Evolutionary conservation across 2,797 vertebrate species (phyloP).

Genomic region (Anolis apletophallus): DNA sequence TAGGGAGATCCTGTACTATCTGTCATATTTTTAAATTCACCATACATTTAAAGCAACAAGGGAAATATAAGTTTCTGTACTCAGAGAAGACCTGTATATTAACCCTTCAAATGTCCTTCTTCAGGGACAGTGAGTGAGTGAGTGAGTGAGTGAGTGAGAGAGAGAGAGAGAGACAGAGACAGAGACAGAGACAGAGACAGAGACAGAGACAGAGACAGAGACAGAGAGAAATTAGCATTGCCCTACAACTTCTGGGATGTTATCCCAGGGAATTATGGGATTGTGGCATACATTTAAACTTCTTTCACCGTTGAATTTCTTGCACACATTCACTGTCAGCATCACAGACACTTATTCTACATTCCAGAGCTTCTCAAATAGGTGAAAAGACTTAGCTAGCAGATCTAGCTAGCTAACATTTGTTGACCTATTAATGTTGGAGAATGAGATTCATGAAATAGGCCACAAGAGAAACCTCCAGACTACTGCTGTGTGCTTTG

Average conservation of each 20-base stretch:
- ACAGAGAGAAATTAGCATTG: not conserved
- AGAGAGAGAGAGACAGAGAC: too few relatives aligned
- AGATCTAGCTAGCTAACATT: constrained; percentile 9
- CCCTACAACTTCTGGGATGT: not conserved
- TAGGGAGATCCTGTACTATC: too few relatives aligned
- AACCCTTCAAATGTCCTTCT: not conserved
- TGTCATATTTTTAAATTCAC: too few relatives aligned
- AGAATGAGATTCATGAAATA: not conserved
- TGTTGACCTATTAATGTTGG: not conserved
- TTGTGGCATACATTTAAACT: not conserved
- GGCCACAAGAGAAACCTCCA: not conserved
- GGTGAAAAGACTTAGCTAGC: not conserved
- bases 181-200: too few relatives aligned
- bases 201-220: too few relatives aligned
- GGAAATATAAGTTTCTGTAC: too few relatives aligned
- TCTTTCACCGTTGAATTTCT: not conserved
- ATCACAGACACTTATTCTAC: not conserved
- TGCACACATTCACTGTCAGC: not conserved
- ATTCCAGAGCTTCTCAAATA: not conserved
- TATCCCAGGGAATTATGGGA: not conserved
- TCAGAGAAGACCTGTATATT: too few relatives aligned
- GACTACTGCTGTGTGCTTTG: not conserved
- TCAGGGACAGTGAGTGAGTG: too few relatives aligned
- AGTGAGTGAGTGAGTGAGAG: too few relatives aligned
- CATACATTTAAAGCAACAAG: too few relatives aligned